Evolutionary conservation across 2,113 vertebrate genomes (phyloP), one percentile per base, ranked within the genome.

Genomic region (Pithys albifrons): DNA sequence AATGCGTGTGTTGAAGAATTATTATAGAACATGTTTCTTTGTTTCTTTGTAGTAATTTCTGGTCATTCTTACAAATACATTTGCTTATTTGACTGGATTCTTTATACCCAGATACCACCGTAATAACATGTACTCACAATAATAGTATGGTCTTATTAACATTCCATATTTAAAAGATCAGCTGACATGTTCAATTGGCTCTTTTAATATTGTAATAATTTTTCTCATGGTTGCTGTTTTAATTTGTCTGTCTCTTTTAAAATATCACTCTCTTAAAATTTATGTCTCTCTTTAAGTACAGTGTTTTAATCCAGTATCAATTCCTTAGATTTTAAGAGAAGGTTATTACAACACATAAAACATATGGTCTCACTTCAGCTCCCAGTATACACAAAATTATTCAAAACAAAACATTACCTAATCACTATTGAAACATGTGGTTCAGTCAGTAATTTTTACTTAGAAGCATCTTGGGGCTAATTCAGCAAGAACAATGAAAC

Each of bases 391-490:
- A 76, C 61, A 92, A 92, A 87, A 96, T 89, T 76, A 92, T 65
- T 81, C 61, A 89, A 89, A 96, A 86, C 51, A 94, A 90, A 90
- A 41, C 55, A 75, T 65, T 84, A 59, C 48, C 14, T 90, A 93
- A 92, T 84, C 19, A 8, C 78, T 89, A 89, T 39, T 15, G 87
- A 96, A 96, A 91, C 25, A 85, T 83, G 76, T 94, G 88, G 49
- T 94, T 97, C 65, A 37, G 45, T 64, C 82, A 90, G 86, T 91
- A 97, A 78, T 78, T 96, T 97, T 95, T 95, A 33, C 88, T 94
- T 88, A 88, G 94, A 87, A 96, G 55, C 79, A 72, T 74, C 82
- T 76, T 92, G 59, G 80, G 89, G 94, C 52, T 96, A 95, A 96
- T 96, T 95, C 93, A 96, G 57, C 51, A 71, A 35, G 74, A 97